Conservation (phyloP, 2,888 invertebrate species). For the Parascotia fuliginaria region DNA sequence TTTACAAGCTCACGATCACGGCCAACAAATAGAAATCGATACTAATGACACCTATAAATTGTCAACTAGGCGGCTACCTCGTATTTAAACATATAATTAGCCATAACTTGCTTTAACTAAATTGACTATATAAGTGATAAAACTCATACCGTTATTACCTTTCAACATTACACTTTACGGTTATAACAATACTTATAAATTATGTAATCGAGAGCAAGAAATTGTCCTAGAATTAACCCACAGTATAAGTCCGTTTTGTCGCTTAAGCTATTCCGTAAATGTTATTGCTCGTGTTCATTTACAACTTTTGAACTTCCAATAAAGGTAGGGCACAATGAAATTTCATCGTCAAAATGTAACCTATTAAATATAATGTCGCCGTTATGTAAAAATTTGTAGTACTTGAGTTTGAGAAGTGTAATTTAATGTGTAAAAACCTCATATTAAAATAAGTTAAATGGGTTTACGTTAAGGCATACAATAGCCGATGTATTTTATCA, state of each 20-base stretch:
- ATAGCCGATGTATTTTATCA: too few species aligned
- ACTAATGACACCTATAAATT: constrained; percentile 26
- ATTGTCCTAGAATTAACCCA: neutral
- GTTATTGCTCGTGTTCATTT: constrained; percentile 5
- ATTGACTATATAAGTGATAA: constrained; percentile 23
- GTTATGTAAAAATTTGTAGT: constrained; percentile 3
- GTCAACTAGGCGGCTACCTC: constrained; percentile 11
- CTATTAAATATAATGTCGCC: constrained; percentile 6
- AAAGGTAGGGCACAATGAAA: constrained; percentile 3
- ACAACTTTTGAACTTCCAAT: constrained; percentile 3
- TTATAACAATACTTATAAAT: neutral
- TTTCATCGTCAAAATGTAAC: constrained; percentile 10
- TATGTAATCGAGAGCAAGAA: neutral
- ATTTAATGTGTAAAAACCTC: neutral
- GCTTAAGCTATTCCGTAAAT: neutral
- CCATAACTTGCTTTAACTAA: constrained; percentile 16
- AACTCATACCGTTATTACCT: constrained; percentile 9
- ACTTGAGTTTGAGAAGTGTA: constrained; percentile 1
- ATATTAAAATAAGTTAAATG: neutral
- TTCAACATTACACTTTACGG: neutral
- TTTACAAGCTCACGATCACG: constrained; percentile 10
- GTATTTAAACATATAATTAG: constrained; percentile 29
- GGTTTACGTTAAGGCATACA: neutral
- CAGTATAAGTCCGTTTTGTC: neutral
- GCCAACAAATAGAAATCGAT: constrained; percentile 16